Evolutionary conservation across 2,113 vertebrate species (phyloP).

Genomic region (Python bivittatus): DNA sequence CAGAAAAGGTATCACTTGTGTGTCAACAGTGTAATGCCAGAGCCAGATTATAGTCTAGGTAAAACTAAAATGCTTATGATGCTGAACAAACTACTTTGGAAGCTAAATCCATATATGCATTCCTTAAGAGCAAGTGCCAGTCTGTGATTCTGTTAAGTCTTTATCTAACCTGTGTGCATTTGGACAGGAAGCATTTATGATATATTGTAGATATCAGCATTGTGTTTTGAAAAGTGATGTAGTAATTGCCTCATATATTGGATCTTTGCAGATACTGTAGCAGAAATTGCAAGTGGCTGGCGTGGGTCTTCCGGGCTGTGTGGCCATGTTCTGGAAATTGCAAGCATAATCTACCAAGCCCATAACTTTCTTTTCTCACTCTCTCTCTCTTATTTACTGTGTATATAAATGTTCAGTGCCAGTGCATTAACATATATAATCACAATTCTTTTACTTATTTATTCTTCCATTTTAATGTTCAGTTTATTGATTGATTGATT

Average conservation of each 20-base stretch:
- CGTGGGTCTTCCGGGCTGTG: too few species aligned
- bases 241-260: background rate
- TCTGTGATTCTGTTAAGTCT: background rate
- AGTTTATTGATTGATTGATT: background rate
- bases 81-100: slow-evolving; percentile 1
- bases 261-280: background rate
- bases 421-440: background rate
- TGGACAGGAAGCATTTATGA: background rate
- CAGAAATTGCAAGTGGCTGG: background rate
- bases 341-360: background rate
- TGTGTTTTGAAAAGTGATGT: background rate
- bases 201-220: background rate
- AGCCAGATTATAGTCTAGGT: slow-evolving; percentile 44
- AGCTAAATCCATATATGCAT: background rate
- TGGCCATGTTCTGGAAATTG: too few species aligned
- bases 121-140: background rate
- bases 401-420: background rate
- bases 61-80: slow-evolving; percentile 43
- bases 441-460: background rate
- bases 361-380: background rate
- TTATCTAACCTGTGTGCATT: background rate
- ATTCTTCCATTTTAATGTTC: background rate
- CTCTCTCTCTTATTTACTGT: background rate
- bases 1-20: slow-evolving; percentile 20
- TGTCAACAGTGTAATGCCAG: slow-evolving; percentile 51